phyloP scores from a whole-genome alignment of 1,140 invertebrate species.

The Chlorops oryzae region DNA sequence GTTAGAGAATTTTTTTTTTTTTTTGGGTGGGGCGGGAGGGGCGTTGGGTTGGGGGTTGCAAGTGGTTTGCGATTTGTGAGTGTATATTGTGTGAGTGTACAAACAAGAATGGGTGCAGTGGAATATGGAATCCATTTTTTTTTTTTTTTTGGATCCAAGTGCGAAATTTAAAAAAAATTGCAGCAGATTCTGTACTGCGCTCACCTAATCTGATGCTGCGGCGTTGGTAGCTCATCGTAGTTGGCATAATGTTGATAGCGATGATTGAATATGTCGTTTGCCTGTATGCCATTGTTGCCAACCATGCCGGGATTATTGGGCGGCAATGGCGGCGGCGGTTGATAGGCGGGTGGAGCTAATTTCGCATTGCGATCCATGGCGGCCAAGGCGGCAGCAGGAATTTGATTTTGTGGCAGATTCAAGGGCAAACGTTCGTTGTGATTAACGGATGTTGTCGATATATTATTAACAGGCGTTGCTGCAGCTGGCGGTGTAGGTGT shows the following conservation, averaged over 20 bases:
- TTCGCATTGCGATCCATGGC: slow-evolving; percentile 38
- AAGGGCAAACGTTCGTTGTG: slow-evolving; percentile 20
- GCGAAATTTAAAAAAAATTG: too few relatives aligned
- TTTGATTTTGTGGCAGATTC: slow-evolving; percentile 18
- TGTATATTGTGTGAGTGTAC: too few relatives aligned
- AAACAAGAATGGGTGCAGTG: too few relatives aligned
- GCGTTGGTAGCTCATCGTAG: slow-evolving; percentile 72
- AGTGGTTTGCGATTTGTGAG: too few relatives aligned
- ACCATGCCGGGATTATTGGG: slow-evolving; percentile 28
- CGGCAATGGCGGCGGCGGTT: slow-evolving; percentile 41
- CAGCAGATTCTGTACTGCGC: slow-evolving; percentile 9
- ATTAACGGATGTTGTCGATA: slow-evolving; percentile 22
- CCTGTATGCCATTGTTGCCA: slow-evolving; percentile 35
- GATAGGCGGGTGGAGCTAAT: slow-evolving; percentile 34
- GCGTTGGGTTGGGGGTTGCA: too few relatives aligned
- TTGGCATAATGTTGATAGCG: slow-evolving; percentile 72
- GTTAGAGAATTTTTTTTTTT: too few relatives aligned
- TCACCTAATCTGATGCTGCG: slow-evolving; percentile 52
- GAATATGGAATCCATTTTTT: too few relatives aligned
- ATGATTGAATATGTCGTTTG: slow-evolving; percentile 48
- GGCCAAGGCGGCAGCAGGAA: slow-evolving; percentile 36
- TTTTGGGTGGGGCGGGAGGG: too few relatives aligned
- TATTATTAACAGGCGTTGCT: slow-evolving; percentile 13
- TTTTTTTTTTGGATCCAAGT: too few relatives aligned
- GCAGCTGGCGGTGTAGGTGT: slow-evolving; percentile 9